Evolutionary conservation across 2,113 vertebrate genomes (phyloP).

Genomic region (Hipposideros armiger): DNA sequence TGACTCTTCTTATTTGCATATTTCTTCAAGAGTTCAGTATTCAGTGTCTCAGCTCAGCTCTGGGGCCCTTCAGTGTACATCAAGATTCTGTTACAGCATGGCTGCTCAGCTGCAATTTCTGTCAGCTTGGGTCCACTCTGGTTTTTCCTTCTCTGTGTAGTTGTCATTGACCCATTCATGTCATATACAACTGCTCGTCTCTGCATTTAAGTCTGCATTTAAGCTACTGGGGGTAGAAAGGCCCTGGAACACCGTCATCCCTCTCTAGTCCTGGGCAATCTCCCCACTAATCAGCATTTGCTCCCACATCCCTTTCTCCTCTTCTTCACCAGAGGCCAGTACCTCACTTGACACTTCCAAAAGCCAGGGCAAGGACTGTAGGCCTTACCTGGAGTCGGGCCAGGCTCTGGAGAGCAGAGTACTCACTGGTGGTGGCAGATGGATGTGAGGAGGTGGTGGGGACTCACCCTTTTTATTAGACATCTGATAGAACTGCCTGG

Average conservation of each 20-base stretch:
- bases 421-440: background rate
- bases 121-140: background rate
- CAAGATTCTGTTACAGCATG: background rate
- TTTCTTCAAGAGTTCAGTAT: slow-evolving; percentile 31
- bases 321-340: background rate
- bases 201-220: slow-evolving; percentile 22
- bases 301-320: background rate
- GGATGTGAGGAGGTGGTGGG: background rate
- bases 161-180: slow-evolving; percentile 46
- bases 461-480: background rate
- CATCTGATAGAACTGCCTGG: background rate
- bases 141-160: slow-evolving; percentile 50
- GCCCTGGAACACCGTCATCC: background rate
- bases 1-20: slow-evolving; percentile 33
- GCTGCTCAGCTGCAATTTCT: slow-evolving; percentile 3
- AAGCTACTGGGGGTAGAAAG: slow-evolving; percentile 34
- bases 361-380: background rate
- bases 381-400: background rate
- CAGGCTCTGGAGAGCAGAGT: slow-evolving; percentile 24
- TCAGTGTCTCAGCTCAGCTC: background rate
- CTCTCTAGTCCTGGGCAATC: background rate
- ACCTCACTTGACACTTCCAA: background rate
- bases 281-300: background rate
- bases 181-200: background rate
- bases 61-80: background rate